These are phyloP conservation scores for Physella acuta DNA, from an alignment of 1,140 invertebrate species.

Conservation along the genomic window DNA sequence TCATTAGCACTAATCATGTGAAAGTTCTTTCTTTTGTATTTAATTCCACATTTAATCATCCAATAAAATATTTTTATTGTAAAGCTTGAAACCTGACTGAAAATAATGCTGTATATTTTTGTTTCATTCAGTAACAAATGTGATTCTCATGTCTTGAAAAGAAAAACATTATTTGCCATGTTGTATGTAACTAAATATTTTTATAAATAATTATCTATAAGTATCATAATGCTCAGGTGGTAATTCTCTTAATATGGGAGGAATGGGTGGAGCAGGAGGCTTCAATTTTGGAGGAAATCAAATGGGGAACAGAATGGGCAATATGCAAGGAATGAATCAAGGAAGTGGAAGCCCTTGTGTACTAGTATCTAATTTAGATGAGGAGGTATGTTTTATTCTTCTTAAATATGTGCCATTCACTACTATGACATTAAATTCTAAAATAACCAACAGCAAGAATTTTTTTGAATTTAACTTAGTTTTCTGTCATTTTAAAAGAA, in stretches of 20 bases:
- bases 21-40: no score
- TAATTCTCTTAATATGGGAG: conserved; percentile 16
- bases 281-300: conserved; percentile 20
- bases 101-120: no score
- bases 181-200: neutral
- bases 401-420: no score
- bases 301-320: conserved; percentile 13
- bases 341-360: conserved; percentile 32
- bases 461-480: no score
- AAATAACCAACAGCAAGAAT: no score
- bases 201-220: neutral
- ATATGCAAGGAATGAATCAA: conserved; percentile 9
- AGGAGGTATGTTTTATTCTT: conserved; percentile 56
- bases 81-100: no score
- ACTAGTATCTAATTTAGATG: conserved; percentile 63
- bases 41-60: no score
- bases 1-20: no score
- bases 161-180: neutral
- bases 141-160: neutral
- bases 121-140: no score
- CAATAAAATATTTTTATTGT: no score
- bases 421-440: no score
- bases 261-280: conserved; percentile 1
- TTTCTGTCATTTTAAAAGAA: no score
- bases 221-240: conserved; percentile 8